Evolutionary conservation across 2,113 vertebrate species (phyloP).

Genomic region (Craseonycteris thonglongyai): DNA sequence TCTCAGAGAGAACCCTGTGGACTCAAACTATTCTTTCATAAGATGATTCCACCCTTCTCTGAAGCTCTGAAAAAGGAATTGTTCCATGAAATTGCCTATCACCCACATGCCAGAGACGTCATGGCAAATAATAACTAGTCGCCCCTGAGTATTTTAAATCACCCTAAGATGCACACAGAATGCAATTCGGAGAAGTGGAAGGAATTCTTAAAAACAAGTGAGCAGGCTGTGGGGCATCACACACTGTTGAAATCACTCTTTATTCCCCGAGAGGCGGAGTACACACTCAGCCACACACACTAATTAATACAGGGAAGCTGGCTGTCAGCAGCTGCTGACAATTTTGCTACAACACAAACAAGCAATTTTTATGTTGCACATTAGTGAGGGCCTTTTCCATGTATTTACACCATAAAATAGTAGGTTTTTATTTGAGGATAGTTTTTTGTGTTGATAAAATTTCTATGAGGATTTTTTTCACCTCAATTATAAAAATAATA

Average conservation of each 20-base stretch:
- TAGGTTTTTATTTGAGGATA: neutral
- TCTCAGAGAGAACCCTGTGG: neutral
- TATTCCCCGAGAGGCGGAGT: neutral
- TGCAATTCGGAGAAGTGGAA: neutral
- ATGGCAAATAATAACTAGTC: neutral
- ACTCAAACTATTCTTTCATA: neutral
- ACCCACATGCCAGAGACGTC: neutral
- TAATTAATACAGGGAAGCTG: neutral
- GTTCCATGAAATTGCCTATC: conserved; percentile 7
- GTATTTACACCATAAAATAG: neutral
- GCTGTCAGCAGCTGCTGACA: neutral
- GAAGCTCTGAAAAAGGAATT: neutral
- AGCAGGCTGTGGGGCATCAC: neutral
- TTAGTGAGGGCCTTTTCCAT: neutral
- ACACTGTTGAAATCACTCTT: neutral
- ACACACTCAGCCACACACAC: neutral
- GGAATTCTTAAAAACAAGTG: neutral
- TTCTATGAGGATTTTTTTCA: neutral
- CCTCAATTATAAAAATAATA: neutral
- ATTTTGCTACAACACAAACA: neutral
- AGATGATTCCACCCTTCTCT: neutral
- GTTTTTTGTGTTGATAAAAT: neutral
- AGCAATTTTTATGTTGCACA: neutral
- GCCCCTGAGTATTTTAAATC: neutral
- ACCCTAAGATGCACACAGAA: neutral